Evolutionary conservation across 2,797 vertebrate species (phyloP).

Genomic region (Xenops minutus): DNA sequence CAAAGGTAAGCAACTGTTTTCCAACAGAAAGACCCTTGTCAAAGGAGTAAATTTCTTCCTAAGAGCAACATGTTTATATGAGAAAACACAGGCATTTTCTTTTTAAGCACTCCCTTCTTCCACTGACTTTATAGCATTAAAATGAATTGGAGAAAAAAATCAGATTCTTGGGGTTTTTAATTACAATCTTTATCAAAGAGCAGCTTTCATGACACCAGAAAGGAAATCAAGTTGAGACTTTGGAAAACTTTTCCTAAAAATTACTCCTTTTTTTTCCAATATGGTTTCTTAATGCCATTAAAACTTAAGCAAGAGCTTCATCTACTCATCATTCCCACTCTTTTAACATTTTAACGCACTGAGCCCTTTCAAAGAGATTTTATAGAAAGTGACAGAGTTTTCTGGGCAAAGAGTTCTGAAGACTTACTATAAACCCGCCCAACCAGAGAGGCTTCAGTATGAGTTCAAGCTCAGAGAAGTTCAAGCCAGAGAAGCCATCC

Average conservation of each 20-base stretch:
- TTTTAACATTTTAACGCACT: neutral
- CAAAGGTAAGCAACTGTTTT: neutral
- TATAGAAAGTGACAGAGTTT: neutral
- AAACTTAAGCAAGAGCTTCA: neutral
- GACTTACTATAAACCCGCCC: neutral
- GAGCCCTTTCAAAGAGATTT: neutral
- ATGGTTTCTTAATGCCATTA: neutral
- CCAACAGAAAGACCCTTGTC: neutral
- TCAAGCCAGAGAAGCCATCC: neutral
- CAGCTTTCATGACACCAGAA: neutral
- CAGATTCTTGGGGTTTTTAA: neutral
- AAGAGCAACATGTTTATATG: rapidly evolving
- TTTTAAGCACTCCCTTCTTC: neutral
- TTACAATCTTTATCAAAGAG: neutral
- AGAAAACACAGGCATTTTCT: neutral
- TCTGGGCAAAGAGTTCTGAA: neutral
- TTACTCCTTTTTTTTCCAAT: neutral
- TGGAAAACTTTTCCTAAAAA: neutral
- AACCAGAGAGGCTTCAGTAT: neutral
- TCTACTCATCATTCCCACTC: neutral
- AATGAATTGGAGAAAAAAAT: neutral
- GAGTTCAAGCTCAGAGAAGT: neutral
- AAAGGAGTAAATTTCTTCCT: neutral
- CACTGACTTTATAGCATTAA: neutral
- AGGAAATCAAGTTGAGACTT: neutral